These are phyloP conservation scores for Platysteira castanea DNA, from an alignment of 2,113 vertebrate species.

Conservation along the genomic window DNA sequence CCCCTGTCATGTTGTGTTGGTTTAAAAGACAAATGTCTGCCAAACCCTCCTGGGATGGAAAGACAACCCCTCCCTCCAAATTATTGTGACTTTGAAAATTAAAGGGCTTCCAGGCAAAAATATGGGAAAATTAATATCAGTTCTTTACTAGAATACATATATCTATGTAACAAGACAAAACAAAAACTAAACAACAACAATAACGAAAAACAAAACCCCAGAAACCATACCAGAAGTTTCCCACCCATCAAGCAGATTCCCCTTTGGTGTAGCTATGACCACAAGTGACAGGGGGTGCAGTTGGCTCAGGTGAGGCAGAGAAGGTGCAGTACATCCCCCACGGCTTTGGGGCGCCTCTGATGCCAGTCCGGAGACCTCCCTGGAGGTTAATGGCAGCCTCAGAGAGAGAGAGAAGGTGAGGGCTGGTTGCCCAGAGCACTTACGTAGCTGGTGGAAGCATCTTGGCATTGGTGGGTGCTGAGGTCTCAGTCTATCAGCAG, in stretches of 20 bases:
- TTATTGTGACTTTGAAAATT: not conserved
- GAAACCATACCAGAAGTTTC: not conserved
- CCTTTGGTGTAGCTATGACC: not conserved
- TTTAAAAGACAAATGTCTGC: not conserved
- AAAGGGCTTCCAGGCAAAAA: fast-evolving
- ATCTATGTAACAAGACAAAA: not conserved
- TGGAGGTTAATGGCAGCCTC: not conserved
- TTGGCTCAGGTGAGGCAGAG: not conserved
- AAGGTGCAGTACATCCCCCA: fast-evolving
- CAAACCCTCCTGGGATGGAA: not conserved
- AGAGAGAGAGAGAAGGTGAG: not conserved
- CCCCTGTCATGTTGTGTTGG: not conserved
- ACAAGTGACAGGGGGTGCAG: not conserved
- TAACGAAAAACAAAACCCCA: too few relatives aligned
- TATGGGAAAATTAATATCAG: not conserved
- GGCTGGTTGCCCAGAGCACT: not conserved
- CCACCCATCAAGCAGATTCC: fast-evolving
- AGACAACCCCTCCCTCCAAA: not conserved
- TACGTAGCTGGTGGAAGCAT: not conserved
- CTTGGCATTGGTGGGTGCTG: not conserved
- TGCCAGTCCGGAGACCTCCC: not conserved
- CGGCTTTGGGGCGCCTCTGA: not conserved
- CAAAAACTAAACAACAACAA: not conserved
- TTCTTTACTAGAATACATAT: not conserved
- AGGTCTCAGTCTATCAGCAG: not conserved